Base-by-base conservation (phyloP, 2,113 vertebrate genomes). In the Pteronura brasiliensis region DNA sequence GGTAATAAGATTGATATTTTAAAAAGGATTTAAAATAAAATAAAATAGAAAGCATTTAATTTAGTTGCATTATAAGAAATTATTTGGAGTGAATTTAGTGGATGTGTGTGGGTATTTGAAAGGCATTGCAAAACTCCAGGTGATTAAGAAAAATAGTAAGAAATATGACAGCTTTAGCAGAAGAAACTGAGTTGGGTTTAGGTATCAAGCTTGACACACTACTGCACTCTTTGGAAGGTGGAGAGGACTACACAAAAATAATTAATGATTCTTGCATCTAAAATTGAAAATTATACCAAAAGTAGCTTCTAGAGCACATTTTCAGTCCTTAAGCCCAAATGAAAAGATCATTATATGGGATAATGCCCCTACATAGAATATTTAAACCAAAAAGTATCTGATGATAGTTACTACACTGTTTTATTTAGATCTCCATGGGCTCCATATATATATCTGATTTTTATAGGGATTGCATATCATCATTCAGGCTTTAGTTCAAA, bases 101-200 rank as follows among this genome's bases (percentile, higher is more conserved):
- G 3, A 11, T 82, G 7, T 79, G 18, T 11, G 5, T 55, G 29
- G 57, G 21, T 7, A 86, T 52, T 82, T 84, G 39, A n/a, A 97
- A 96, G 29, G 7, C 2, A 71, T 3, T 63, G 10, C 25, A 49
- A 1, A 47, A 74, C 17, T 74, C 25, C 9, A 74, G 15, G 9
- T 72, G 23, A 74, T 79, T 74, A 92, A 92, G 69, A 39, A 96
- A 97, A 88, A 72, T 90, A 79, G 55, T 42, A 83, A 94, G 77
- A 93, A 93, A 84, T 79, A 47, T 10, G 55, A 93, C 47, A 93
- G 92, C 49, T 25, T 77, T 42, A 57, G 20, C 72, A 93, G 21
- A 79, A 82, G 52, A 67, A 92, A 29, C 3, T 71, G 7, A 92
- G 12, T 85, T 83, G 34, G 29, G 88, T 79, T 83, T 7, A 83